Evolutionary conservation across 2,113 vertebrate species (phyloP), one percentile per base, ranked within the genome.

Genomic region (Rostratula benghalensis): DNA sequence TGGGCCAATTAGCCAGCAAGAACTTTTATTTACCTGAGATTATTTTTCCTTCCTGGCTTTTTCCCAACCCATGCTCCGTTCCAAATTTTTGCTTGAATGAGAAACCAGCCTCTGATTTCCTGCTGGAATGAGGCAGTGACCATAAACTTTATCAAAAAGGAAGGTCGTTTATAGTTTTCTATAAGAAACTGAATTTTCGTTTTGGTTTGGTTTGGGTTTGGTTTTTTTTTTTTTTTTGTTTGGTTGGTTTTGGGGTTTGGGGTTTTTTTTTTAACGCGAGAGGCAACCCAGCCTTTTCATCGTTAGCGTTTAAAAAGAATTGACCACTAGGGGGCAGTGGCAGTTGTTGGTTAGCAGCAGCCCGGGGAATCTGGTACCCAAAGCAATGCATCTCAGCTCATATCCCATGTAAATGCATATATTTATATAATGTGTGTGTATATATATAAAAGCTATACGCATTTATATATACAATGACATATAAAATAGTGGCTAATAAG

Each of bases 251-350:
- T n/a, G n/a, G n/a, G n/a, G n/a, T n/a, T n/a, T n/a, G n/a, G n/a
- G 43, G 6, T 57, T 8, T 43, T 31, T 54, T 71, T 79, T 68
- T 50, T 21, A 6, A 21, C 20, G 18, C 4, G 23, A 70, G 45
- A 53, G 10, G 46, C 19, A 94, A 30, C 24, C 0, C 2, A 10
- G 33, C 10, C 10, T 48, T 92, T 83, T 59, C 24, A 8, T 50
- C 41, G 14, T 19, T 45, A 63, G 4, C 2, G 3, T 78, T 91
- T 76, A 60, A 54, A 93, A 78, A 25, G 23, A 70, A 14, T 10
- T 87, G 77, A 33, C 89, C 91, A 89, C 93, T 76, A 95, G 93
- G 45, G 87, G 91, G 93, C 78, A 92, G 69, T 71, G 85, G 50
- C 43, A 87, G 27, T 61, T 90, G 41, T 46, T 53, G 21, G 28